phyloP scores from a whole-genome alignment of 2,113 vertebrate genomes.

The Hippoglossus stenolepis region DNA sequence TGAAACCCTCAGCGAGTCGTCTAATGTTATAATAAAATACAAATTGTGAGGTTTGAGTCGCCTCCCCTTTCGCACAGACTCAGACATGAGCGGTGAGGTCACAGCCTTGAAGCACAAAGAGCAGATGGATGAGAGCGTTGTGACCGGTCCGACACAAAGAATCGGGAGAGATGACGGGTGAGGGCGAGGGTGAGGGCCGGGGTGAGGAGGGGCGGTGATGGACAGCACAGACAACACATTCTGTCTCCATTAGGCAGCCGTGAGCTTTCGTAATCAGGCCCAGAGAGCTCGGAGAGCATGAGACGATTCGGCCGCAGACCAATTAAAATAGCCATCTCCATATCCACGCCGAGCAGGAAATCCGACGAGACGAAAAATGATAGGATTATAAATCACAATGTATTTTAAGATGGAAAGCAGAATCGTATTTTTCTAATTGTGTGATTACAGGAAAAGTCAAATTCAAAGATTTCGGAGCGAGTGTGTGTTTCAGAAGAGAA shows the following conservation, averaged over 20 bases:
- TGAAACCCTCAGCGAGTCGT: not conserved
- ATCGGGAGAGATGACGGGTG: constrained; percentile 18
- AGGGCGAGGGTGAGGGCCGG: not conserved
- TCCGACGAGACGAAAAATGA: not conserved
- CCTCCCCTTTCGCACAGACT: not conserved
- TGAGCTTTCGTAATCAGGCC: constrained; percentile 57
- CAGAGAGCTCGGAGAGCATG: constrained; percentile 54
- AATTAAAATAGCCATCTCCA: constrained; percentile 56
- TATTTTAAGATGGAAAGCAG: constrained; percentile 4
- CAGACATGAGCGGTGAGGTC: constrained; percentile 48
- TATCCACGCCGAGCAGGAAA: constrained; percentile 3
- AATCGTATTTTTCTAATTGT: not conserved
- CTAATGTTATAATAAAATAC: not conserved
- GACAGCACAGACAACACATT: constrained; percentile 59
- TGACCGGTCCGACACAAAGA: constrained; percentile 39
- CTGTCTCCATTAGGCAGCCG: constrained; percentile 57
- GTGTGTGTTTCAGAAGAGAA: constrained; percentile 2
- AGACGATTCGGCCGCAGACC: constrained; percentile 55
- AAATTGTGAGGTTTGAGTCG: not conserved
- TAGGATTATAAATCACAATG: constrained; percentile 12
- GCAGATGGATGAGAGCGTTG: constrained; percentile 42
- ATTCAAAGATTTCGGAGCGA: not conserved
- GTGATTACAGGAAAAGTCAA: not conserved
- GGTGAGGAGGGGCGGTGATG: constrained; percentile 33
- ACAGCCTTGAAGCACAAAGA: constrained; percentile 37